These are phyloP conservation scores for Zaprionus inermis DNA, from an alignment of 1,140 invertebrate genomes.

Conservation along the genomic window DNA sequence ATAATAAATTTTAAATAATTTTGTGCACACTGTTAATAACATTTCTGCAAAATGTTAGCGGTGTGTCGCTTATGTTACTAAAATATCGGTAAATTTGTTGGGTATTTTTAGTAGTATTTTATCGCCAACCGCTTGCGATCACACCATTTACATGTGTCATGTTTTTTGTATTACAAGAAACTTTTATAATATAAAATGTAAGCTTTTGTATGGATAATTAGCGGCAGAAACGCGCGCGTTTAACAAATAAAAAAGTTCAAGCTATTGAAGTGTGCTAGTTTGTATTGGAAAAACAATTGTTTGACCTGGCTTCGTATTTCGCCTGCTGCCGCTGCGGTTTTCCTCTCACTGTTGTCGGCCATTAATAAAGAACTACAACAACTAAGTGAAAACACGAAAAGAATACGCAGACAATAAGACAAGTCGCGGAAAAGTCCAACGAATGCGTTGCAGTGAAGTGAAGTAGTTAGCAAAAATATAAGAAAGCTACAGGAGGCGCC, in stretches of 20 bases:
- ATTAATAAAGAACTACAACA: slow-evolving; percentile 51
- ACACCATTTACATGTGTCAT: slow-evolving; percentile 54
- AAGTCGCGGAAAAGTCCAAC: slow-evolving; percentile 15
- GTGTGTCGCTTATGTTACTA: background rate
- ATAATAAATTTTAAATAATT: background rate
- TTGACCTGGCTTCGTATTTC: slow-evolving; percentile 11
- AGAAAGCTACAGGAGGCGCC: slow-evolving; percentile 29
- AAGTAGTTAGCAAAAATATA: slow-evolving; percentile 45
- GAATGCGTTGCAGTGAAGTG: slow-evolving; percentile 64
- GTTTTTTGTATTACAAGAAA: slow-evolving; percentile 49
- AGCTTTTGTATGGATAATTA: slow-evolving; percentile 33
- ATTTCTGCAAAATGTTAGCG: slow-evolving; percentile 26
- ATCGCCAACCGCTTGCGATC: slow-evolving; percentile 32
- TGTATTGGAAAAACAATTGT: slow-evolving; percentile 21
- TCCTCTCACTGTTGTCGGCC: slow-evolving; percentile 34
- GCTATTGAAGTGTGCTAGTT: background rate
- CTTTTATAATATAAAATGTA: slow-evolving; percentile 55
- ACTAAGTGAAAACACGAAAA: slow-evolving; percentile 40
- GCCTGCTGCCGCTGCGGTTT: slow-evolving; percentile 35
- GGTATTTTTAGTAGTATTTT: slow-evolving; percentile 29
- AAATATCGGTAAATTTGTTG: background rate
- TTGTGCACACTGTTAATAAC: slow-evolving; percentile 5
- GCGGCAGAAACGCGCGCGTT: slow-evolving; percentile 38
- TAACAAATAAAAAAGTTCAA: slow-evolving; percentile 9
- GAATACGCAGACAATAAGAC: slow-evolving; percentile 15